Base-by-base conservation (phyloP, 2,888 invertebrate genomes). In the Seira musarum region DNA sequence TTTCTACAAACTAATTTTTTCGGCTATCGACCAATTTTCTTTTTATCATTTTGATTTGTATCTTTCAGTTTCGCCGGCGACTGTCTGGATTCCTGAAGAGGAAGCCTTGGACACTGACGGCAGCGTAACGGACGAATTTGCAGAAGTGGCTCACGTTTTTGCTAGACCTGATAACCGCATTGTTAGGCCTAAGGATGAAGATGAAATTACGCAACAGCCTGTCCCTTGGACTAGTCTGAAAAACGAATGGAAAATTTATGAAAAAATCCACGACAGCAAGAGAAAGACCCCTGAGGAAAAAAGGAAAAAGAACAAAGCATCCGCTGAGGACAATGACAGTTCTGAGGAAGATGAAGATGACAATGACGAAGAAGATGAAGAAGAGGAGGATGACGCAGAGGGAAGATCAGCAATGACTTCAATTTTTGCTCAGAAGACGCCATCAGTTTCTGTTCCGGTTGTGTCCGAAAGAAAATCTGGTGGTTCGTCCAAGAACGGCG, bases 201-300 rank as follows among this genome's bases (percentile, higher is more conserved):
- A 80, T 53, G 78, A 80, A 10, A 65, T 80, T 21, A 82, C 75
- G 17, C 75, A 82, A 15, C 82, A 72, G 22, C 65, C 83, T 1
- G 72, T 78, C 15, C 83, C 82, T 8, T 83, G 78, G 74, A 79
- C 70, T 17, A 82, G 80, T 53, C 40, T 83, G 8, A 70, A 77
- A 17, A 72, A 83, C 30, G 83, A 83, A 53, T 83, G 82, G 82
- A 74, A 78, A 49, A 70, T 80, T 53, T 83, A 82, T 60, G 40
- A 82, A 60, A 82, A 82, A 57, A 66, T 76, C 25, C 78, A 82
- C 6, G 17, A 15, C 13, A 71, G 66, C 24, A 1, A 60, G n/a
- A 57, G 71, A n/a, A 65, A 61, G 8, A 75, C 30, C 13, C 46
- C 46, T 46, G 46, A 6, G 46, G 46, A 60, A 65, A 40, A 61